A percentile compares a stretch with the other conserved stretches of the same genome.
Conservation (phyloP, 2,888 invertebrate genomes). For the Thereva unica region DNA sequence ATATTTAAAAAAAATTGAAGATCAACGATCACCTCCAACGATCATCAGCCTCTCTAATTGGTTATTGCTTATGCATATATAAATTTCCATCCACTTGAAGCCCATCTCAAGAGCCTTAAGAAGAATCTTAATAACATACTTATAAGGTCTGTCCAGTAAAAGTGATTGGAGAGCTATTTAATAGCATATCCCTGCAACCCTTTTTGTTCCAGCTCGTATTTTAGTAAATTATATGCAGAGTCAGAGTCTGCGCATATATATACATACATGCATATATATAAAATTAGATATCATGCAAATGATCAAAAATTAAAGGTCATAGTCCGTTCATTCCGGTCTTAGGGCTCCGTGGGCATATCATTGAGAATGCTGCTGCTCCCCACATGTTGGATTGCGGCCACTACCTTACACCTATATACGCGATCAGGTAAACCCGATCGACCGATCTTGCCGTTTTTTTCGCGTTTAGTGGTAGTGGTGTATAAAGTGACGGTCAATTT, state of each 20-base stretch:
- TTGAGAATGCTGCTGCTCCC: background rate
- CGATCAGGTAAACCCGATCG: background rate
- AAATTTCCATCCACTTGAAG: too few relatives aligned
- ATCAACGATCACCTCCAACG: too few relatives aligned
- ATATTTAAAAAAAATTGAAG: too few relatives aligned
- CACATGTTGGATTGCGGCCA: too few relatives aligned
- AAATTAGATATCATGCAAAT: constrained; percentile 20
- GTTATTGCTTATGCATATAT: too few relatives aligned
- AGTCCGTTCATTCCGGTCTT: background rate
- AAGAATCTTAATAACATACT: too few relatives aligned
- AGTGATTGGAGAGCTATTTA: too few relatives aligned
- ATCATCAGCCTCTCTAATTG: too few relatives aligned
- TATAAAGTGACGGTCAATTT: constrained; percentile 53
- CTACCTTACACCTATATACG: too few relatives aligned
- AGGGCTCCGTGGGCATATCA: background rate
- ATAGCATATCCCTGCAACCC: too few relatives aligned
- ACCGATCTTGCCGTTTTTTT: background rate
- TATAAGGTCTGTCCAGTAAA: too few relatives aligned
- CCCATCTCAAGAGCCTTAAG: too few relatives aligned
- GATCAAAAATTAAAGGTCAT: constrained; percentile 23
- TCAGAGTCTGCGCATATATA: background rate
- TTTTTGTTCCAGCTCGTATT: background rate
- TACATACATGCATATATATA: background rate
- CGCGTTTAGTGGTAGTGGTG: constrained; percentile 13
- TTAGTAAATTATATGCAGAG: background rate